Percentiles rank a stretch among this genome's conserved stretches.
phyloP scores from a whole-genome alignment of 1,140 invertebrate species.

The Ganaspis sp. region DNA sequence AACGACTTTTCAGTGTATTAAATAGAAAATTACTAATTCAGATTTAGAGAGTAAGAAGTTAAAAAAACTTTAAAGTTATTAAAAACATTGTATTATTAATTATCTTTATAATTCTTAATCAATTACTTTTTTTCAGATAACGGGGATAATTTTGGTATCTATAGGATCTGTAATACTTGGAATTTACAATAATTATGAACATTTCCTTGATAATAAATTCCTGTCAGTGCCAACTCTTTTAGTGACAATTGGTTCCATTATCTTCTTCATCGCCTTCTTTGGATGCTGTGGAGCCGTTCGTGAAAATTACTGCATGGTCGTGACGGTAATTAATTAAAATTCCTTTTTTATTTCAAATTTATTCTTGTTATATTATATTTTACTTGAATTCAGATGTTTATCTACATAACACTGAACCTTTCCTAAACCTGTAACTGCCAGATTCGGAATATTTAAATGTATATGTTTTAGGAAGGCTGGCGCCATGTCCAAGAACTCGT shows the following conservation, averaged over 20 bases:
- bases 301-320: constrained; percentile 89
- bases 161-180: constrained; percentile 81
- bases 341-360: neutral
- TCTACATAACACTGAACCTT: no score
- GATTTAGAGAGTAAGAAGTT: no score
- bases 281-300: constrained; percentile 91
- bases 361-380: constrained; percentile 8
- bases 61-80: no score
- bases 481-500: no score
- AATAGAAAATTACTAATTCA: no score
- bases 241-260: constrained; percentile 86
- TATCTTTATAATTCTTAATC: neutral
- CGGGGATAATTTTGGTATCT: constrained; percentile 82
- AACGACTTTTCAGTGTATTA: no score
- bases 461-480: no score
- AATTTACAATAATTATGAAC: constrained; percentile 81
- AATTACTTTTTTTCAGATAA: constrained; percentile 76
- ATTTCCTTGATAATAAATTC: constrained; percentile 80
- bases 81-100: no score
- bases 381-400: no score
- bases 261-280: constrained; percentile 89
- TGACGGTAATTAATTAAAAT: constrained; percentile 79
- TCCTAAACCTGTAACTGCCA: no score
- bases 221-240: constrained; percentile 84
- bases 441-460: no score